phyloP scores from a whole-genome alignment of 1,140 invertebrate genomes.

The Prorops nasuta region DNA sequence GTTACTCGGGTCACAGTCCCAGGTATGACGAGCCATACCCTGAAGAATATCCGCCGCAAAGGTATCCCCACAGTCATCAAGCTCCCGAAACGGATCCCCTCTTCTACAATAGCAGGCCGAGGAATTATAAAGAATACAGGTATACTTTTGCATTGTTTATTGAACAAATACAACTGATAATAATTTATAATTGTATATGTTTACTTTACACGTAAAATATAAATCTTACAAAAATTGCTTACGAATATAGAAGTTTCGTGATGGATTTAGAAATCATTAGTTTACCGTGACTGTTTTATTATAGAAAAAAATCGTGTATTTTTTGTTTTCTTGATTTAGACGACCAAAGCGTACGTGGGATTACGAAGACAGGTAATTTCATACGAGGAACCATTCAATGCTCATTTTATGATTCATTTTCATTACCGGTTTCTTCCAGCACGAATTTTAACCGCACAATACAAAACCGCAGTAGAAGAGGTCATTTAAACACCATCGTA shows the following conservation, averaged over 20 bases:
- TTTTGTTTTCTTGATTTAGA: slow-evolving; percentile 50
- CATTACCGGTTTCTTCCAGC: too few species aligned
- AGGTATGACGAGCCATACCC: slow-evolving; percentile 55
- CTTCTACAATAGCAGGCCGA: slow-evolving; percentile 87
- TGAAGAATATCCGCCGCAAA: slow-evolving; percentile 58
- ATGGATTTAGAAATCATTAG: too few species aligned
- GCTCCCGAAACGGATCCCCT: slow-evolving; percentile 71
- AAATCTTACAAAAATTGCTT: too few species aligned
- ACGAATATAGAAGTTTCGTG: too few species aligned
- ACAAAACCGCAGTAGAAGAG: too few species aligned
- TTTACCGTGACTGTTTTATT: slow-evolving; percentile 3
- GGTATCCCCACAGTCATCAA: slow-evolving; percentile 47
- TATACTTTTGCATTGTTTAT: slow-evolving; percentile 27
- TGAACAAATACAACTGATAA: background rate
- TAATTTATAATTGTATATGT: background rate
- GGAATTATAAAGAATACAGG: slow-evolving; percentile 61
- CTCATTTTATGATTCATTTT: too few species aligned
- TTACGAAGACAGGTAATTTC: slow-evolving; percentile 62
- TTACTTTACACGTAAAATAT: background rate
- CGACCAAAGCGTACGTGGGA: slow-evolving; percentile 63
- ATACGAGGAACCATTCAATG: too few species aligned
- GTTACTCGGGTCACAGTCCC: slow-evolving; percentile 50
- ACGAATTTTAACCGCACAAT: too few species aligned
- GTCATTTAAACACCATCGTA: too few species aligned
- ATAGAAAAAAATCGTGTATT: slow-evolving; percentile 25